Evolutionary conservation across 2,888 invertebrate species (phyloP), one percentile per base, ranked within the genome.

Genomic region (Heliconius erato): DNA sequence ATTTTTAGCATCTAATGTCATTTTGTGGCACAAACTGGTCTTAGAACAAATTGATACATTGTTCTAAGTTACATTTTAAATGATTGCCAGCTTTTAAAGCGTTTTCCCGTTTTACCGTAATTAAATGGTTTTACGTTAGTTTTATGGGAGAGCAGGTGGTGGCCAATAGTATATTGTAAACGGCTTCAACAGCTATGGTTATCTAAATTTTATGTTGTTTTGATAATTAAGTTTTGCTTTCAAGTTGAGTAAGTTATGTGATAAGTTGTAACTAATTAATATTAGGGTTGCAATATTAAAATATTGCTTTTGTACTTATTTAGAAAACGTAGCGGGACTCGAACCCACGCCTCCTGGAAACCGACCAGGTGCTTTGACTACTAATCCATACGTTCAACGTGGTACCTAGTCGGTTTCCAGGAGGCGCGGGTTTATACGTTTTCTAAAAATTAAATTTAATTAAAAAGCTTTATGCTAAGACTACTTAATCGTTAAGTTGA

Each of bases 71-170:
- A 79, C 40, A 59, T 69, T 79, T 71, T 40, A 71, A 54, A 69
- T 59, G 32, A 76, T 63, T 63, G 35, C n/a, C 14, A 74, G 59
- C 54, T 74, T 40, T 11, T 44, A 68, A 65, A 59, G 23, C 40
- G 16, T 40, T 76, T 63, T 54, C 59, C 35, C 14, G 14, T 76
- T 76, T 76, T 35, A 35, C 59, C 59, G 32, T 35, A 63, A n/a
- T 63, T 63, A 63, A 35, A 63, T n/a, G n/a, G 59, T n/a, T 2
- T 63, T 74, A 35, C 35, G 28, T 19, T 76, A 16, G 32, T 59
- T 76, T 76, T 63, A 76, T 76, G 63, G 59, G n/a, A 7, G n/a
- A 76, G 63, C 76, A 76, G 76, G 63, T 76, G 76, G n/a, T 16
- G 40, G 14, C 35, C 4, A 54, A 54, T 9, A 35, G 35, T n/a